A percentile compares a stretch with the other conserved stretches of the same genome.
Evolutionary conservation across 2,113 vertebrate species (phyloP).

Genomic region (Pelvicachromis taeniatus): DNA sequence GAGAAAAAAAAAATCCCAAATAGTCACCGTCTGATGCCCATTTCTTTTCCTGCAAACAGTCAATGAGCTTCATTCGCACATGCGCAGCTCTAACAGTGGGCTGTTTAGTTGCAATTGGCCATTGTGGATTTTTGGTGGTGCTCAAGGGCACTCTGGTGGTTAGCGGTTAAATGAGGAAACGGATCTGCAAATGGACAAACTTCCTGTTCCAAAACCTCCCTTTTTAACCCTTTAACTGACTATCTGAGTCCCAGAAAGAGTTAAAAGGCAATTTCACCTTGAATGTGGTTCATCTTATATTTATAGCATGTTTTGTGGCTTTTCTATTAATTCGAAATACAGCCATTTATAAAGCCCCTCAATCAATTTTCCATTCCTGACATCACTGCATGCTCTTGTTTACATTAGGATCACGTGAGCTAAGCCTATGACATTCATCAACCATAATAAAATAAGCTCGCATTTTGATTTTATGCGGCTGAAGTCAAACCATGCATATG

Average conservation of each 20-base stretch:
- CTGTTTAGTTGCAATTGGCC: not conserved
- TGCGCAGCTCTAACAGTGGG: not conserved
- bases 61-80: not conserved
- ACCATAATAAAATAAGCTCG: not conserved
- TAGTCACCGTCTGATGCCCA: not conserved
- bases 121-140: not conserved
- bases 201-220: not conserved
- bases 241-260: not conserved
- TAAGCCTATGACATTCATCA: not conserved
- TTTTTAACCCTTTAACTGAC: not conserved
- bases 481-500: conserved; percentile 22
- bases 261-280: not conserved
- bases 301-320: not conserved
- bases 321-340: not conserved
- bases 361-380: not conserved
- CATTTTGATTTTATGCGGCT: conserved; percentile 10
- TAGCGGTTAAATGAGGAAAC: not conserved
- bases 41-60: not conserved
- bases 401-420: not conserved
- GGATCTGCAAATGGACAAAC: not conserved
- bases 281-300: not conserved
- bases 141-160: not conserved
- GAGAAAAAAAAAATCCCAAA: not conserved
- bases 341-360: not conserved
- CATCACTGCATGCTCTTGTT: not conserved